Evolutionary conservation across 2,888 invertebrate species (phyloP).

Genomic region (Slavum lentiscoides): DNA sequence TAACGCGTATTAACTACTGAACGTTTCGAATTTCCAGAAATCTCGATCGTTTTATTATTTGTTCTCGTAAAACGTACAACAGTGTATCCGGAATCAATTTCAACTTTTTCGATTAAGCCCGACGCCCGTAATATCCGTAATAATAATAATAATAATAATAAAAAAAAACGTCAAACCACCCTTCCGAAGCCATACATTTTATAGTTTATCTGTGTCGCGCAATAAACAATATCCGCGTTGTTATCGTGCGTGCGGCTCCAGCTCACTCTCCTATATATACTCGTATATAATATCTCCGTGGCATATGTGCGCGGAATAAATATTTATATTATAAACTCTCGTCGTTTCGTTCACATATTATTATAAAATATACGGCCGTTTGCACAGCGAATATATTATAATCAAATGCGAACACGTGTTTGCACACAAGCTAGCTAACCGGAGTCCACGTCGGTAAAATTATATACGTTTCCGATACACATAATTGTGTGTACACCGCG

Average conservation of each 20-base stretch:
- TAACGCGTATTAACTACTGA: too few relatives aligned
- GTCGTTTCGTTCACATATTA: neutral
- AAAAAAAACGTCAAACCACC: neutral
- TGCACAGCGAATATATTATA: neutral
- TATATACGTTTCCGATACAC: too few relatives aligned
- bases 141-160: neutral
- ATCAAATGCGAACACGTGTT: conserved; percentile 1
- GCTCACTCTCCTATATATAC: neutral
- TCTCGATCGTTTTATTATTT: neutral
- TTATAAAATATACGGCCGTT: neutral
- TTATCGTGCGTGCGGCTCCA: neutral
- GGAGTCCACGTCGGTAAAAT: too few relatives aligned
- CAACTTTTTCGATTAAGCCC: conserved; percentile 15
- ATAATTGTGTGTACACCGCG: too few relatives aligned
- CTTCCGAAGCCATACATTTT: neutral
- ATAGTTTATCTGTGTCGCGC: neutral
- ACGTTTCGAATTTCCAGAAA: neutral
- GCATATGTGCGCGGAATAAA: too few relatives aligned
- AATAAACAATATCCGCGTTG: conserved; percentile 4
- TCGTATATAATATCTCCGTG: too few relatives aligned
- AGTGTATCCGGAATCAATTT: conserved; percentile 1
- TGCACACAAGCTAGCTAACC: too few relatives aligned
- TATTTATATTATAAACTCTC: neutral
- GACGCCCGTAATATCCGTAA: neutral
- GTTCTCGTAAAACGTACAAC: neutral